Evolutionary conservation across 1,140 invertebrate species (phyloP), one percentile per base, ranked within the genome.

Genomic region (Caenorhabditis brenneri): DNA sequence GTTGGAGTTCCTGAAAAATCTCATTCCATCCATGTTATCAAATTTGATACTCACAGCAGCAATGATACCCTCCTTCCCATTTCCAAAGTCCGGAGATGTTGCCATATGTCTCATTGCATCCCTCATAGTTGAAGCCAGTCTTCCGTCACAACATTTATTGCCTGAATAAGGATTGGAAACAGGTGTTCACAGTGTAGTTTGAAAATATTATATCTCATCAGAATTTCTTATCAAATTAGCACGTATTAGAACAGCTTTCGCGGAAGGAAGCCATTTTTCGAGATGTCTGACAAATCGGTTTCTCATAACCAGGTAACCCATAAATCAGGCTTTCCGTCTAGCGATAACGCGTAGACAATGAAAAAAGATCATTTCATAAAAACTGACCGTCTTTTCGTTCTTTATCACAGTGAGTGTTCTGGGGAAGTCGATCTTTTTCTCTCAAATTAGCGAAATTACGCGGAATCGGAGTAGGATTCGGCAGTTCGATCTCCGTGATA

Each of bases 1-100:
- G 22, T 83, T 83, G 82, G 19, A 83, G 19, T 27, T 33, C 65
- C 82, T 83, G 80, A 81, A 81, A 33, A 12, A 22, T 27, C 12
- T 42, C 12, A 1, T 19, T 51, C 4, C 42, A 4, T 9, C 42
- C 15, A 51, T 51, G 15, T 51, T 1, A 5, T n/a, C 0, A 16
- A 51, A n/a, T 36, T 36, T 65, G 6, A 65, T n/a, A 36, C 36
- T 74, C n/a, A 74, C 65, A 10, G 65, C 36, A 0, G 65, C 65
- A 74, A 74, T 74, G 24, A 74, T 42, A 15, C 36, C 65, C 7
- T 74, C 65, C 24, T 74, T 74, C 5, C 65, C 65, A 19, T 42
- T 16, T 42, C 36, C 65, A 42, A 74, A 74, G 19, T 74, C 65
- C 15, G 36, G 65, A 0, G 65, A 74, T 3, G 65, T 74, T 15